Conservation (phyloP, 2,797 vertebrate species). For the Ptychobarbus kaznakovi region DNA sequence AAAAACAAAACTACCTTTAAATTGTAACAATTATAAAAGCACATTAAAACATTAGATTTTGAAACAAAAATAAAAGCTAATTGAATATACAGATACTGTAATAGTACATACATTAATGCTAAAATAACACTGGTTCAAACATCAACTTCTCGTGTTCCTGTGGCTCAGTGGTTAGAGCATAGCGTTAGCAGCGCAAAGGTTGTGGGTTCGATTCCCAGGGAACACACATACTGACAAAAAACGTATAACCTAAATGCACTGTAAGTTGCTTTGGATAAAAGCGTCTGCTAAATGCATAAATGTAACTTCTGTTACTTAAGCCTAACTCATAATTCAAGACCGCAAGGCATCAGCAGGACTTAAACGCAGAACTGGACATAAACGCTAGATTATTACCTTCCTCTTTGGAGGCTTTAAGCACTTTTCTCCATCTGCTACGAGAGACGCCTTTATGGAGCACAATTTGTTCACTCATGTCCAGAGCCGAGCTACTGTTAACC, state of each 20-base stretch:
- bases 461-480: conserved; percentile 23
- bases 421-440: conserved; percentile 54
- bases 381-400: conserved; percentile 32
- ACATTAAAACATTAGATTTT: too few species aligned
- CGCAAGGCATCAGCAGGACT: background rate
- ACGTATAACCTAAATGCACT: too few species aligned
- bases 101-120: background rate
- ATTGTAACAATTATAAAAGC: background rate
- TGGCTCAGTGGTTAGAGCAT: too few species aligned
- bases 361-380: background rate
- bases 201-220: too few species aligned
- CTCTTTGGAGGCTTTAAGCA: conserved; percentile 48
- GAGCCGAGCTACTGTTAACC: background rate
- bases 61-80: background rate
- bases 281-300: too few species aligned
- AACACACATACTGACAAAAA: too few species aligned
- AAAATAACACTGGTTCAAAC: background rate
- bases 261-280: too few species aligned
- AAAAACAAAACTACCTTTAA: background rate
- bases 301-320: background rate
- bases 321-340: background rate
- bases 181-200: too few species aligned
- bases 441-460: conserved; percentile 21
- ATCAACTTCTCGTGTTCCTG: background rate
- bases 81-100: background rate